Evolutionary conservation across 64 coral and sea anemone species (phyloP).

Genomic region (Astreopora myriophthalma): DNA sequence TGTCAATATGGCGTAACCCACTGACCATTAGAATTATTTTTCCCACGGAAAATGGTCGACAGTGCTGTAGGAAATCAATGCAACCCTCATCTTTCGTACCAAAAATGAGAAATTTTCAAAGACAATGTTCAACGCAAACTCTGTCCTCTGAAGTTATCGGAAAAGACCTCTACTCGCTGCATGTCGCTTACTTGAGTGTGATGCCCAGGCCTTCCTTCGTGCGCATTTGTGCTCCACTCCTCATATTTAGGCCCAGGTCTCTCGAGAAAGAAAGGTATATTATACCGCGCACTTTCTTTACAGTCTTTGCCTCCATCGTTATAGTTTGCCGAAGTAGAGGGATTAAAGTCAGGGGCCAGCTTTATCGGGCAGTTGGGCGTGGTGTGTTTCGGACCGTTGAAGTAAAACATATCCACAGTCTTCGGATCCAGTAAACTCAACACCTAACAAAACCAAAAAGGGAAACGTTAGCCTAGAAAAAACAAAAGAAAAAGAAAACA

Average conservation of each 20-base stretch:
- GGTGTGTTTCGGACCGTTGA: conserved; percentile 63
- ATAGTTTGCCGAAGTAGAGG: conserved; percentile 41
- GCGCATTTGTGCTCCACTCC: conserved; percentile 58
- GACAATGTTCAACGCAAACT: too few species aligned
- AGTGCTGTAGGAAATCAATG: too few species aligned
- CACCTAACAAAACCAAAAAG: background rate
- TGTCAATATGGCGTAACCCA: too few species aligned
- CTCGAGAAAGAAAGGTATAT: conserved; percentile 73
- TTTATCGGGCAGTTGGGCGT: conserved; percentile 58
- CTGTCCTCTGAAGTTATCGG: too few species aligned
- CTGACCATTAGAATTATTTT: too few species aligned
- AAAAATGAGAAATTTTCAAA: too few species aligned
- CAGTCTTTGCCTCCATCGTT: background rate
- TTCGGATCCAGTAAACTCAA: conserved; percentile 36
- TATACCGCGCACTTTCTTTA: background rate
- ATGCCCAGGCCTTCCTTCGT: conserved; percentile 80
- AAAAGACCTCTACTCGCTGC: too few species aligned
- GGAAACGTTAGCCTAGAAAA: background rate
- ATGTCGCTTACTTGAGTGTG: conserved; percentile 55
- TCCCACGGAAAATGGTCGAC: too few species aligned
- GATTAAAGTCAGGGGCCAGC: conserved; percentile 59
- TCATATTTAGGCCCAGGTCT: conserved; percentile 74
- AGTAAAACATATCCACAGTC: conserved; percentile 33
- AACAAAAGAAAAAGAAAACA: background rate
- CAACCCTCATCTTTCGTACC: too few species aligned